Evolutionary conservation across 1,140 invertebrate species (phyloP), one percentile per base, ranked within the genome.

Genomic region (Physella acuta): DNA sequence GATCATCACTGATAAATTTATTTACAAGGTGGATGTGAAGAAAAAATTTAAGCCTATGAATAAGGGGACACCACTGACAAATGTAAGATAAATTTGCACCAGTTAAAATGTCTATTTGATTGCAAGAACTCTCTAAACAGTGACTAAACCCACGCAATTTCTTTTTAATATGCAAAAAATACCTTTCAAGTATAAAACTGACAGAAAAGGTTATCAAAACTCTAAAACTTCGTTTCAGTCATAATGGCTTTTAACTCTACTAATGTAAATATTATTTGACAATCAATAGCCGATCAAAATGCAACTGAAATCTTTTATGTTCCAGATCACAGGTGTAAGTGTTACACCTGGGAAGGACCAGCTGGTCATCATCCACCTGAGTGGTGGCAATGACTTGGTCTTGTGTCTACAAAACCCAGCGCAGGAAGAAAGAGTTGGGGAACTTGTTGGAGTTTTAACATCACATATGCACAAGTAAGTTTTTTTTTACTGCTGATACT

Each of bases 371-470:
- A 89, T 98, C 73, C 95, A 97, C 82, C 90, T 95, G 3, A 90
- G 90, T 71, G 89, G 89, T 31, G 92, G 92, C 26, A 95, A 97
- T 83, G 96, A 98, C 85, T 90, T 98, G 77, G 90, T 98, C 37
- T 88, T 97, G 5, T 91, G 92, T 8, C 85, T 95, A 52, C 82
- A 88, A 72, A 88, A 73, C 58, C 73, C 74, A 3, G 73, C 74
- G 14, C 81, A 82, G 36, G 87, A 87, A 51, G 87, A 88, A 63
- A 77, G 88, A 63, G 85, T 88, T 36, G 95, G 95, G 0, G 97
- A 98, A 86, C 86, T 97, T 20, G 88, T 98, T 33, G 95, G 94
- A 28, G 88, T 92, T 51, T 82, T 98, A 0, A 76, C 80, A 33
- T 73, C 75, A 33, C 79, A 81, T 58, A 86, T 79, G 76, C 76